Evolutionary conservation across 2,888 invertebrate species (phyloP).

Genomic region (Heliconius erato): DNA sequence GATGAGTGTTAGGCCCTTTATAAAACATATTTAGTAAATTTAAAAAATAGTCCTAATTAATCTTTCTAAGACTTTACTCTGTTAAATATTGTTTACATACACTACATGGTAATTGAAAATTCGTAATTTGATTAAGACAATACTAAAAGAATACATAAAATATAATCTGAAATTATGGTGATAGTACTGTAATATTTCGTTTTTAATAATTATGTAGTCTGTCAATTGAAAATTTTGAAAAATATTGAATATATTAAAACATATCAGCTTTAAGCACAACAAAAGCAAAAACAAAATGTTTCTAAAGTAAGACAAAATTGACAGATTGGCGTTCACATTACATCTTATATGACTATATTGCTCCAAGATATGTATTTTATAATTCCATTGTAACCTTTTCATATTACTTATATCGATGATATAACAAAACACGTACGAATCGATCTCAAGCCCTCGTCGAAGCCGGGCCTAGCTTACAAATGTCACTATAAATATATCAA

Average conservation of each 20-base stretch:
- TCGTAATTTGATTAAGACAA: background rate
- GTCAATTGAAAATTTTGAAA: slow-evolving; percentile 16
- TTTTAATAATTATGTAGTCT: background rate
- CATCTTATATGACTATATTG: slow-evolving; percentile 46
- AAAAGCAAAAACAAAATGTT: background rate
- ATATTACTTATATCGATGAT: slow-evolving; percentile 28
- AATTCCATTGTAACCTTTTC: slow-evolving; percentile 33
- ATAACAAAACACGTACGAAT: slow-evolving; percentile 29
- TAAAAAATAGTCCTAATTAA: slow-evolving; percentile 3
- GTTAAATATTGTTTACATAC: slow-evolving; percentile 1
- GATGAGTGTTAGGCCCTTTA: slow-evolving; percentile 1
- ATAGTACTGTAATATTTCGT: background rate
- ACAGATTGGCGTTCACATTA: slow-evolving; percentile 30
- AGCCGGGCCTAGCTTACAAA: slow-evolving; percentile 24
- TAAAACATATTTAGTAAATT: background rate
- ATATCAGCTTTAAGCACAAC: background rate
- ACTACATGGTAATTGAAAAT: background rate
- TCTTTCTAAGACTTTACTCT: background rate
- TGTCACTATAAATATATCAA: background rate
- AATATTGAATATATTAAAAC: background rate
- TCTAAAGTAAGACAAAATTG: slow-evolving; percentile 41
- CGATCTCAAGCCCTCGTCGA: background rate
- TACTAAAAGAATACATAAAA: background rate
- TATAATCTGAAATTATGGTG: background rate
- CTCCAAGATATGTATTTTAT: slow-evolving; percentile 49